These are phyloP conservation scores for Phrynocephalus versicolor DNA, from an alignment of 2,113 vertebrate genomes.

Conservation along the genomic window DNA sequence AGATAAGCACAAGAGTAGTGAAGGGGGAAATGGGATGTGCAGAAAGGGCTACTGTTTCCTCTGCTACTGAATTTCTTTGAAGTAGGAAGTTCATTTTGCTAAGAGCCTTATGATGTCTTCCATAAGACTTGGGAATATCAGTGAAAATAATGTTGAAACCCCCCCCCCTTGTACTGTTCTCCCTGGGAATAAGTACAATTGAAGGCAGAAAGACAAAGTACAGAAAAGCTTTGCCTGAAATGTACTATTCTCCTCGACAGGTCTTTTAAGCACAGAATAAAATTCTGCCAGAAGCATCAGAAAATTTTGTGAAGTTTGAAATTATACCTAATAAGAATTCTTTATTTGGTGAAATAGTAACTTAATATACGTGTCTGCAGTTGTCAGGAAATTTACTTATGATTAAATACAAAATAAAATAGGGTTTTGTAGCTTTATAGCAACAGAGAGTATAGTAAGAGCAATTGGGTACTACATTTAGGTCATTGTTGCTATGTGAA, in stretches of 20 bases:
- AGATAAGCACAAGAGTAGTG: too few species aligned
- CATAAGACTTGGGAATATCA: background rate
- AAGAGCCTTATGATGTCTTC: background rate
- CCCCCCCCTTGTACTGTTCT: too few species aligned
- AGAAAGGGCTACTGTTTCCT: too few species aligned
- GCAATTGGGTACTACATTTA: background rate
- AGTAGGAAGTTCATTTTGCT: background rate
- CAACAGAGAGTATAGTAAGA: background rate
- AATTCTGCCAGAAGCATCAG: background rate
- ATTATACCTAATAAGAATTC: background rate
- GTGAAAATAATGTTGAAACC: background rate
- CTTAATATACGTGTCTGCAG: background rate
- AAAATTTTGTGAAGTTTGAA: background rate
- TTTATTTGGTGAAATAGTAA: conserved; percentile 5
- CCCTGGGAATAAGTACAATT: background rate
- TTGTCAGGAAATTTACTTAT: background rate
- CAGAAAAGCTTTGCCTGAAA: background rate
- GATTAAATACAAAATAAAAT: background rate
- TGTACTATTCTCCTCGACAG: background rate
- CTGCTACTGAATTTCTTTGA: background rate
- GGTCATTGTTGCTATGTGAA: background rate
- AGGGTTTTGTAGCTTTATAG: background rate
- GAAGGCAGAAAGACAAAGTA: background rate
- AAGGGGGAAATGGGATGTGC: background rate
- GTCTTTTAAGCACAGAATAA: background rate